Base-by-base conservation (phyloP, 2,113 vertebrate species). In the Lutjanus erythropterus region DNA sequence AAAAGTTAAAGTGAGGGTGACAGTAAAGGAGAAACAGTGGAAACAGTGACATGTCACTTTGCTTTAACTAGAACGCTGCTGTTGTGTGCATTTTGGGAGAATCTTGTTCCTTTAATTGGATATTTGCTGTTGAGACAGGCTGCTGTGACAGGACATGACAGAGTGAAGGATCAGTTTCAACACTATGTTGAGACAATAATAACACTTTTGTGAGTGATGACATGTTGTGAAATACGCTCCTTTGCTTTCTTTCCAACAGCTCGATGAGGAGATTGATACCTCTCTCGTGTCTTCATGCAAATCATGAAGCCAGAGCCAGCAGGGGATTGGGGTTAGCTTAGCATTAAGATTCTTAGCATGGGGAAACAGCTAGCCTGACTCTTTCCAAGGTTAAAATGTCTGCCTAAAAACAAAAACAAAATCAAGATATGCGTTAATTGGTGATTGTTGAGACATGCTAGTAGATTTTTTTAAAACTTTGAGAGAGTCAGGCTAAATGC, bases 21-120 rank as follows among this genome's bases (percentile, higher is more conserved):
- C 39, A 75, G 58, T 71, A 66, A 74, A 83, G 33, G 42, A 59
- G 53, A 80, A 78, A 75, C 25, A 39, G 21, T 50, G 29, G 16
- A 70, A 74, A 69, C 56, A 62, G 47, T 29, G 42, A 50, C 25
- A 65, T 35, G 19, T 56, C 33, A 42, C 25, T 47, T 78, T 27
- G 31, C 47, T 53, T 49, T 62, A 46, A 65, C 39, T 14, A 18
- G 16, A 35, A 49, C 29, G 23, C n/a, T 33, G 46, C 37, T 60
- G 49, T 21, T 58, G 39, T 66, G 35, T 49, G 52, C 58, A 53
- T 44, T 70, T 53, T 58, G 2, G 59, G 16, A n/a, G 3, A 58
- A 11, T n/a, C 39, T 59, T 81, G 31, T 33, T 56, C 27, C 15
- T 19, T 44, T 49, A 67, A 46, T 65, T 65, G 33, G 58, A 39